These are phyloP conservation scores for Torymus tubicola DNA, from an alignment of 2,888 invertebrate genomes.

Conservation along the genomic window DNA sequence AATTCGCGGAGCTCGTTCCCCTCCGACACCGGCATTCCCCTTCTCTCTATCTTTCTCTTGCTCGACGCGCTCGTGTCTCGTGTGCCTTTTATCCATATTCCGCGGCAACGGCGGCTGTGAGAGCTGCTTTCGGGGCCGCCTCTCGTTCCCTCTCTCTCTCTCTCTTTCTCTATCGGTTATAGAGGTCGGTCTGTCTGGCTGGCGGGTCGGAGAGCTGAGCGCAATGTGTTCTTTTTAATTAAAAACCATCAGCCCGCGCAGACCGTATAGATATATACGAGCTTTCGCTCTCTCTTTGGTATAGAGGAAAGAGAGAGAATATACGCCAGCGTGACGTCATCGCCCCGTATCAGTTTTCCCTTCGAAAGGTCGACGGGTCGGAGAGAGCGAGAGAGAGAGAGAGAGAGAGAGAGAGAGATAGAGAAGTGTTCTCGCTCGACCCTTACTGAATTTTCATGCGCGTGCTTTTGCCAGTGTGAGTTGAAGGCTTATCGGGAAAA, in stretches of 20 bases:
- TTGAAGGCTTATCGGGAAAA: no score
- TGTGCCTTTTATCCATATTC: slow-evolving; percentile 46
- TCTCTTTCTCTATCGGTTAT: not conserved
- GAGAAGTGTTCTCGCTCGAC: no score
- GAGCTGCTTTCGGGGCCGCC: slow-evolving; percentile 32
- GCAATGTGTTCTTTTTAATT: slow-evolving; percentile 50
- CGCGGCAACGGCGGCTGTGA: slow-evolving; percentile 23
- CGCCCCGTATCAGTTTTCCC: not conserved
- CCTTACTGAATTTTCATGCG: no score
- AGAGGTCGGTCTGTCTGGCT: not conserved
- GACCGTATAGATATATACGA: no score
- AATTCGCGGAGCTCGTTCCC: slow-evolving; percentile 75
- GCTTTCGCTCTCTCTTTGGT: no score
- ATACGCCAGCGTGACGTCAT: no score
- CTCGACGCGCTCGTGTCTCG: slow-evolving; percentile 38
- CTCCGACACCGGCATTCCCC: slow-evolving; percentile 47
- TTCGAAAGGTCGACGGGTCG: not conserved
- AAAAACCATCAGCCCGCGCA: slow-evolving; percentile 25
- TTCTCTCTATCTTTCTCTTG: slow-evolving; percentile 12
- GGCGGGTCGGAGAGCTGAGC: not conserved
- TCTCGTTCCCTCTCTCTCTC: not conserved
- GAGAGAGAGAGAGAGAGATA: no score
- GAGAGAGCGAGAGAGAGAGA: not conserved
- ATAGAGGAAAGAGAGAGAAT: no score
- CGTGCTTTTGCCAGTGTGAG: no score